Base-by-base conservation (phyloP, 2,113 vertebrate genomes). In the Tenrec ecaudatus region DNA sequence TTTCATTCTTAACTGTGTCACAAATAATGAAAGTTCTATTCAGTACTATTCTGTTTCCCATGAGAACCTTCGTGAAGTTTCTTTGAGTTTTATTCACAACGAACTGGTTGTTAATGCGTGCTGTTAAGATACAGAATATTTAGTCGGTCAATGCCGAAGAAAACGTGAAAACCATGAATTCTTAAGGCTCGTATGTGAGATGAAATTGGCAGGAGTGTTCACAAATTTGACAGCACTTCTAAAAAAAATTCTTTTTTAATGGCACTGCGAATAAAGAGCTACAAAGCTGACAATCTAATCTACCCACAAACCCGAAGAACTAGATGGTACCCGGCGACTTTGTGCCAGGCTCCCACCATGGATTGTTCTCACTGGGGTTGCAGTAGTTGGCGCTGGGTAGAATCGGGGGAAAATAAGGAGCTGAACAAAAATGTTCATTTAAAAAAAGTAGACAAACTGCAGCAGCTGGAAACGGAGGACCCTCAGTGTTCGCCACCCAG, bases 141-240 rank as follows among this genome's bases (percentile, higher is more conserved):
- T 47, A 47, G 43, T 47, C 43, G 10, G 43, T 47, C 43, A 73
- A 0, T 86, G 5, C 66, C 60, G 1, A 86, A 60, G 77, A 89
- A 92, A 88, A 57, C 40, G 6, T 47, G 43, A 78, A 80, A 82
- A 12, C 14, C 23, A 29, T 75, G 73, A 71, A 78, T 77, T 91
- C 86, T 95, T 86, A 62, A 20, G 53, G 23, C n/a, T 95, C 7
- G 33, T 47, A 60, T 77, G 33, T 40, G 73, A 94, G 68, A 77
- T 38, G 85, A 90, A 92, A 60, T 66, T 86, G 76, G 27, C 57
- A 86, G 69, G 76, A 14, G 22, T 91, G 27, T 93, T 81, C 87
- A 71, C 27, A 91, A 43, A 91, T 91, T 89, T 90, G 73, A 79
- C 43, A 76, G 20, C 5, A 53, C 33, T 93, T 43, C 15, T 60